These are phyloP conservation scores for Drosophila hydei DNA, from an alignment of 1,140 invertebrate genomes.

Conservation along the genomic window DNA sequence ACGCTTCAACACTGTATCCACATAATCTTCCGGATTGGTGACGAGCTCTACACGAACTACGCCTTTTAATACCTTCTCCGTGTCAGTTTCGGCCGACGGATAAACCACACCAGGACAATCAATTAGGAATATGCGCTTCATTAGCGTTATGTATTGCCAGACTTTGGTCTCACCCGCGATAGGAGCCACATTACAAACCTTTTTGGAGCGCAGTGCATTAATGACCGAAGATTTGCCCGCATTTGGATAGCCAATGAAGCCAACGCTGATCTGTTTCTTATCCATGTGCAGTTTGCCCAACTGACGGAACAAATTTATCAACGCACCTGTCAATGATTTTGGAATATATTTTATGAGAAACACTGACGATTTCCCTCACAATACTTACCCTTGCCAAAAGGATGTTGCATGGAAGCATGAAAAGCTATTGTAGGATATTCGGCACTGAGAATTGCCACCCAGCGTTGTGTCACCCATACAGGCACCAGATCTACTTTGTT, in stretches of 20 bases:
- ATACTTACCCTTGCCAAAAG: constrained; percentile 95
- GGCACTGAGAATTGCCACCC: constrained; percentile 95
- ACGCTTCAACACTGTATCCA: constrained; percentile 92
- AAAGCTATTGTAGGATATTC: constrained; percentile 99
- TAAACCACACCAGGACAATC: constrained; percentile 99
- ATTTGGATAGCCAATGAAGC: constrained; percentile 99
- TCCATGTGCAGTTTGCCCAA: constrained; percentile 98
- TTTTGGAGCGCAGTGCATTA: constrained; percentile 97
- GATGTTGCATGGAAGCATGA: constrained; percentile 98
- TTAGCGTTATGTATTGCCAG: constrained; percentile 99
- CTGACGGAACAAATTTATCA: constrained; percentile 98
- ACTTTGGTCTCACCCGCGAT: constrained; percentile 99
- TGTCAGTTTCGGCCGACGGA: constrained; percentile 95
- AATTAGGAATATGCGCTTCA: constrained; percentile 98
- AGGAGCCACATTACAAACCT: constrained; percentile 99
- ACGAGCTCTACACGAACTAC: constrained; percentile 98
- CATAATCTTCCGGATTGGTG: constrained; percentile 97
- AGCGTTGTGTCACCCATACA: constrained; percentile 98
- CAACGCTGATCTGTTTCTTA: constrained; percentile 99
- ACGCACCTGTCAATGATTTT: constrained; percentile 85
- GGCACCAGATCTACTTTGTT: constrained; percentile 98
- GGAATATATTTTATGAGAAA: background rate
- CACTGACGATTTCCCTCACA: background rate
- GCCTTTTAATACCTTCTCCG: constrained; percentile 98
- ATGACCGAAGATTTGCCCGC: constrained; percentile 99